phyloP scores from a whole-genome alignment of 1,140 invertebrate genomes.

The Zaprionus lachaisei region DNA sequence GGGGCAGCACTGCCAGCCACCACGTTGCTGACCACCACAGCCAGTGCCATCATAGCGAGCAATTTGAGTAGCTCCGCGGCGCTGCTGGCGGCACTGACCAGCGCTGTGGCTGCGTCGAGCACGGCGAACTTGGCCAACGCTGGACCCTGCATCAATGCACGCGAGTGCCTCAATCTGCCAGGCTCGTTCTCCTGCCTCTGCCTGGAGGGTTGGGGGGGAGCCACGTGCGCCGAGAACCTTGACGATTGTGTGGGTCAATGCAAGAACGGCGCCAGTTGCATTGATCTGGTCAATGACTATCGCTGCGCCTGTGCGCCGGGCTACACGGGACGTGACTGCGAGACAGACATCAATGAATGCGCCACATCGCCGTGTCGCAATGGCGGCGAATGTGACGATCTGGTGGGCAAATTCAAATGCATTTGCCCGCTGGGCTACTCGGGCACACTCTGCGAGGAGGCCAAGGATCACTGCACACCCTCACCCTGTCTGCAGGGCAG shows the following conservation, averaged over 20 bases:
- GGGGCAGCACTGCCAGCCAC: conserved; percentile 50
- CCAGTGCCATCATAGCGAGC: conserved; percentile 67
- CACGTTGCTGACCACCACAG: conserved; percentile 84
- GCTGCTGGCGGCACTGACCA: conserved; percentile 94
- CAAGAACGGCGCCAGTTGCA: conserved; percentile 90
- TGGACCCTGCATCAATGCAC: conserved; percentile 92
- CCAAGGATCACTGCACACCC: conserved; percentile 92
- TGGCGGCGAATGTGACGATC: conserved; percentile 90
- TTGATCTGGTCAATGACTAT: conserved; percentile 93
- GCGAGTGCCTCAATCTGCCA: conserved; percentile 91
- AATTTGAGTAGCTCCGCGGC: conserved; percentile 86
- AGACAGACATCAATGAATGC: conserved; percentile 89
- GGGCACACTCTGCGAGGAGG: conserved; percentile 92
- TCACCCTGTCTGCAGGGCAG: conserved; percentile 92
- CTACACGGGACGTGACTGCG: conserved; percentile 90
- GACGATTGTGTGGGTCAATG: conserved; percentile 95
- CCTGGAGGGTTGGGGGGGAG: conserved; percentile 93
- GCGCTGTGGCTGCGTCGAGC: conserved; percentile 90
- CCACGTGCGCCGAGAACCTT: conserved; percentile 95
- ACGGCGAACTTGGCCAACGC: conserved; percentile 24
- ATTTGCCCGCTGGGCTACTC: conserved; percentile 92
- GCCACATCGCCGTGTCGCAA: conserved; percentile 91
- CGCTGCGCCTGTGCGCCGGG: conserved; percentile 91
- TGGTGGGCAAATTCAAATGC: conserved; percentile 89
- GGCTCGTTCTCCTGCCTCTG: conserved; percentile 94